These are phyloP conservation scores for Archips crataeganus DNA, from an alignment of 2,888 invertebrate genomes.

Conservation along the genomic window DNA sequence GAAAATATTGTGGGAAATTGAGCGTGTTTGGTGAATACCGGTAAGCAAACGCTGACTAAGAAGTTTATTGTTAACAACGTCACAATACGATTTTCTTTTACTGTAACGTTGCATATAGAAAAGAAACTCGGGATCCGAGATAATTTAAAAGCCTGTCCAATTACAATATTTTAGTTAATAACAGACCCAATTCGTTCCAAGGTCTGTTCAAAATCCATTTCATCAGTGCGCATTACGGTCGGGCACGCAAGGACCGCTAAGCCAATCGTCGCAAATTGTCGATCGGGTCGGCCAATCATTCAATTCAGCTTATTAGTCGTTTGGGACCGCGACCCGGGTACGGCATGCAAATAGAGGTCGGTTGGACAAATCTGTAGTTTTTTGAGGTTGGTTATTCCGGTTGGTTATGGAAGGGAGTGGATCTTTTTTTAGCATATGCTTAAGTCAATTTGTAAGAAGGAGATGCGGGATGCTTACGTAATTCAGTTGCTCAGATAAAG, in stretches of 20 bases:
- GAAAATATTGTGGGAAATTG: not conserved
- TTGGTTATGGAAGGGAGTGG: not conserved
- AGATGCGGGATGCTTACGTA: not conserved
- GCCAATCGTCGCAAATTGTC: slow-evolving; percentile 32
- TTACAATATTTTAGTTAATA: slow-evolving; percentile 1
- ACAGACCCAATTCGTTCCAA: slow-evolving; percentile 10
- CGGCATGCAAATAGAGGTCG: slow-evolving; percentile 16
- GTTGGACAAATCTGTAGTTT: slow-evolving; percentile 8
- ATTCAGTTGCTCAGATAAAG: not conserved
- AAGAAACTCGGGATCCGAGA: not conserved
- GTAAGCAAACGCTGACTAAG: not conserved
- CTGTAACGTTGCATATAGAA: not conserved
- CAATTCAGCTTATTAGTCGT: slow-evolving; percentile 55
- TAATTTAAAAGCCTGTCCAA: not conserved
- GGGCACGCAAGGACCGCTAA: slow-evolving; percentile 43
- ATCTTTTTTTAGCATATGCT: not conserved
- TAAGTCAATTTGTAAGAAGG: not conserved
- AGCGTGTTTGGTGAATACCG: too few species aligned
- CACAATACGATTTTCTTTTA: not conserved
- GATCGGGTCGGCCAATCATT: slow-evolving; percentile 55
- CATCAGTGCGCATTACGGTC: slow-evolving; percentile 18
- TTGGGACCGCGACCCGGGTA: slow-evolving; percentile 4
- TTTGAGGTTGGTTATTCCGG: not conserved
- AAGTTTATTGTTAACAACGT: not conserved
- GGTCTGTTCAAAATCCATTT: slow-evolving; percentile 15